Percentiles rank a stretch among this genome's conserved stretches.
These are phyloP conservation scores for Apotomis capreana DNA, from an alignment of 2,888 invertebrate genomes.

Conservation along the genomic window DNA sequence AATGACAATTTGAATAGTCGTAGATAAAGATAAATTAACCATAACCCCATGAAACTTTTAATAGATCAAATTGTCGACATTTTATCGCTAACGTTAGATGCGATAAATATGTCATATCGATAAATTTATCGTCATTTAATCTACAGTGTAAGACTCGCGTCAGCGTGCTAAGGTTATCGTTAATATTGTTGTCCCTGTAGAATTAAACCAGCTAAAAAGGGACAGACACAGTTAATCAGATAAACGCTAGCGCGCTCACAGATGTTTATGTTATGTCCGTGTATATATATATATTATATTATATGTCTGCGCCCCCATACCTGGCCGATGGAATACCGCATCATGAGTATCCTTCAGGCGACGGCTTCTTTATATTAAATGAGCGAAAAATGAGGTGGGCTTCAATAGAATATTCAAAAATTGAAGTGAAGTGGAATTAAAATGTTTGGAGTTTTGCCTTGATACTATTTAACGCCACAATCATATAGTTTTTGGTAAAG, in stretches of 20 bases:
- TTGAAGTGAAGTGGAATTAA: slow-evolving; percentile 21
- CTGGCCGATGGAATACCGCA: slow-evolving; percentile 74
- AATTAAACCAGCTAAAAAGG: background rate
- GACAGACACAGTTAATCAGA: background rate
- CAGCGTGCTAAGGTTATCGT: slow-evolving; percentile 19
- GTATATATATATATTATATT: slow-evolving; percentile 12
- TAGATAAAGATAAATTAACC: too few relatives aligned
- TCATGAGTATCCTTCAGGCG: slow-evolving; percentile 72
- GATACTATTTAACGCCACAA: slow-evolving; percentile 10
- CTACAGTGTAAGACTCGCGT: slow-evolving; percentile 12
- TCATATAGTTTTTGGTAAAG: background rate
- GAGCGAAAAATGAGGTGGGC: slow-evolving; percentile 37
- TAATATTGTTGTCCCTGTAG: background rate
- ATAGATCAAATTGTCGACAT: too few relatives aligned
- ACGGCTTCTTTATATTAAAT: slow-evolving; percentile 53
- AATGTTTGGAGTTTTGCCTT: slow-evolving; percentile 17
- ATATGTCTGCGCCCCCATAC: slow-evolving; percentile 66
- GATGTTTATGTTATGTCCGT: slow-evolving; percentile 42
- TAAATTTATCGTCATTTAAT: slow-evolving; percentile 19
- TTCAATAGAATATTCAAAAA: slow-evolving; percentile 17
- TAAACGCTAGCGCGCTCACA: slow-evolving; percentile 17
- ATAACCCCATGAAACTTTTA: too few relatives aligned
- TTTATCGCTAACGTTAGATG: background rate
- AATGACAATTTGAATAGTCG: slow-evolving; percentile 16
- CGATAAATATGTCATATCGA: background rate